Evolutionary conservation across 2,888 invertebrate genomes (phyloP).

Genomic region (Himalopsyche japonica): DNA sequence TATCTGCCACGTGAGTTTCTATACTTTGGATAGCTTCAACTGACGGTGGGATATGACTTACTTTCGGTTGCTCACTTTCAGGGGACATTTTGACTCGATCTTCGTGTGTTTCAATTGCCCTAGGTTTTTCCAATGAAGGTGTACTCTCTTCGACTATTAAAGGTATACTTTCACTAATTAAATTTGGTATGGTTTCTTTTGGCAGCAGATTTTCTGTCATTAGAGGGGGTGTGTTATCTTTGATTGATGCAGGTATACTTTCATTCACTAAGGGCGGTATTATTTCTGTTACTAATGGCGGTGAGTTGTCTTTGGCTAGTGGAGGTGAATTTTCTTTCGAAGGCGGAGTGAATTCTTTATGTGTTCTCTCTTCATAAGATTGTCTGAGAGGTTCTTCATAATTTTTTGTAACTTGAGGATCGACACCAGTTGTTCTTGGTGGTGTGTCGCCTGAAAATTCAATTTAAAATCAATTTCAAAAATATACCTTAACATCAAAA

Average conservation of each 20-base stretch:
- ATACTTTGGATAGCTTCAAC: neutral
- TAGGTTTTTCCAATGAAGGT: neutral
- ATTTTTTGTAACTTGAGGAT: neutral
- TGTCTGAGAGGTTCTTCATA: slow-evolving; percentile 10
- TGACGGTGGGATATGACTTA: neutral
- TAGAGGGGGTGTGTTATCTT: neutral
- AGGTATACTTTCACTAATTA: neutral
- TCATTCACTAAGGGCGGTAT: neutral
- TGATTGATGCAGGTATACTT: neutral
- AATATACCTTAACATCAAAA: too few relatives aligned
- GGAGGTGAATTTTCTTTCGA: neutral
- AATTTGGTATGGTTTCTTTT: neutral
- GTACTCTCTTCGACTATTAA: neutral
- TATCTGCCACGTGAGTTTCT: neutral
- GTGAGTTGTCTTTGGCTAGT: neutral
- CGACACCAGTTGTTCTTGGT: neutral
- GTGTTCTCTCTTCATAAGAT: neutral
- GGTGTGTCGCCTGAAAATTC: neutral
- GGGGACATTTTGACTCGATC: neutral
- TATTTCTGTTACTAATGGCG: neutral
- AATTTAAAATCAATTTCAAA: too few relatives aligned
- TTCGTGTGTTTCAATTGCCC: neutral
- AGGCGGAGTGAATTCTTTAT: neutral
- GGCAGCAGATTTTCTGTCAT: neutral
- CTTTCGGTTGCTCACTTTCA: neutral